A percentile compares a stretch with the other conserved stretches of the same genome.
Evolutionary conservation across 2,888 invertebrate species (phyloP).

Genomic region (Bimastos eiseni): DNA sequence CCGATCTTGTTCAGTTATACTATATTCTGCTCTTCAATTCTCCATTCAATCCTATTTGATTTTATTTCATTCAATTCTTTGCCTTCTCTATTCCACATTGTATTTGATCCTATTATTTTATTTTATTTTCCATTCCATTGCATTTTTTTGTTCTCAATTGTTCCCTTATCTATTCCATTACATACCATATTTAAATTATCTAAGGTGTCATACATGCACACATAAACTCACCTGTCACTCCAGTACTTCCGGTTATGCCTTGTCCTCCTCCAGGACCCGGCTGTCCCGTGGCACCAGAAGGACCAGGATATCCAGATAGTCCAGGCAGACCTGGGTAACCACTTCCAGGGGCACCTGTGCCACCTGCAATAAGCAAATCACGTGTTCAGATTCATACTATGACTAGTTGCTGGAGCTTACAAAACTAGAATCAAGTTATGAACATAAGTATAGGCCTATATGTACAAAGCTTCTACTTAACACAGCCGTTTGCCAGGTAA

Average conservation of each 20-base stretch:
- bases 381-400: neutral
- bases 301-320: slow-evolving; percentile 31
- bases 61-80: neutral
- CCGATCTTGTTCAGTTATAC: neutral
- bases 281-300: neutral
- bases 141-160: neutral
- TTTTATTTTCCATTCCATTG: neutral
- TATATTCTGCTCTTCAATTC: too few relatives aligned
- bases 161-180: neutral
- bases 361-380: slow-evolving; percentile 18
- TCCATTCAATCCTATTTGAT: too few relatives aligned
- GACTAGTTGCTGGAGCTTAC: neutral
- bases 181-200: neutral
- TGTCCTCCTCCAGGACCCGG: neutral
- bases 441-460: too few relatives aligned
- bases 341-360: neutral
- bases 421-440: neutral
- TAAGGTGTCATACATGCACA: too few relatives aligned
- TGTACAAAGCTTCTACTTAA: too few relatives aligned
- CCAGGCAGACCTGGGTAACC: slow-evolving; percentile 31
- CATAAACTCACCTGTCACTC: neutral
- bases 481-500: too few relatives aligned
- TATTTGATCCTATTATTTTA: neutral
- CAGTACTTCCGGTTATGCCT: neutral
- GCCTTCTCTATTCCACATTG: neutral